Evolutionary conservation across 1,140 invertebrate genomes (phyloP).

Genomic region (Heliconius congener): DNA sequence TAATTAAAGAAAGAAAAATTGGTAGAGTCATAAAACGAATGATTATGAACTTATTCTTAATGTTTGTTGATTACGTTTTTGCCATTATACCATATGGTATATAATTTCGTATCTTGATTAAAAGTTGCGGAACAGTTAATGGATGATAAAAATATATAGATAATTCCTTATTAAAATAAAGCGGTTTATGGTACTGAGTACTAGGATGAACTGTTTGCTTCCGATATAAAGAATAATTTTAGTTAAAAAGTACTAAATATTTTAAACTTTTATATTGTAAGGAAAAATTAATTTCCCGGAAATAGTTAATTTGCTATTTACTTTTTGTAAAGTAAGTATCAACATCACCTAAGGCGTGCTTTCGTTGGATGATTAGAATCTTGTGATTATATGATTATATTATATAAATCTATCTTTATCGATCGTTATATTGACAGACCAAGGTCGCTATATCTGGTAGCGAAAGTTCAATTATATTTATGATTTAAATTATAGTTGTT

Average conservation of each 20-base stretch:
- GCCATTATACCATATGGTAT: neutral
- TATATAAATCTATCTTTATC: neutral
- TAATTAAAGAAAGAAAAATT: neutral
- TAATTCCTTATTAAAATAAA: no score
- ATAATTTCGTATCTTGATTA: neutral
- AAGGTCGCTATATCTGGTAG: slow-evolving; percentile 16
- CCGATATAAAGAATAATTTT: no score
- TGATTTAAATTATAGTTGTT: neutral
- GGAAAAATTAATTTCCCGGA: neutral
- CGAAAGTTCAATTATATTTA: slow-evolving; percentile 25
- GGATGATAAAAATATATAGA: neutral
- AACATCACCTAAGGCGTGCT: neutral
- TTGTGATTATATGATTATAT: neutral
- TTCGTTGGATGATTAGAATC: neutral
- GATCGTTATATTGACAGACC: neutral
- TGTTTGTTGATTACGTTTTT: neutral
- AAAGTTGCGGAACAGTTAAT: neutral
- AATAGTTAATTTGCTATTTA: neutral
- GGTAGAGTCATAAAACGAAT: neutral
- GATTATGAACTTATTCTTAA: neutral
- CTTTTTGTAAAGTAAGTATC: neutral
- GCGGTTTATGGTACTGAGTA: no score
- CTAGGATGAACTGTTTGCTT: no score
- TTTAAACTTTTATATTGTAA: neutral
- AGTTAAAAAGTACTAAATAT: no score